Evolutionary conservation across 2,797 vertebrate species (phyloP).

Genomic region (Peromyscus attwateri): DNA sequence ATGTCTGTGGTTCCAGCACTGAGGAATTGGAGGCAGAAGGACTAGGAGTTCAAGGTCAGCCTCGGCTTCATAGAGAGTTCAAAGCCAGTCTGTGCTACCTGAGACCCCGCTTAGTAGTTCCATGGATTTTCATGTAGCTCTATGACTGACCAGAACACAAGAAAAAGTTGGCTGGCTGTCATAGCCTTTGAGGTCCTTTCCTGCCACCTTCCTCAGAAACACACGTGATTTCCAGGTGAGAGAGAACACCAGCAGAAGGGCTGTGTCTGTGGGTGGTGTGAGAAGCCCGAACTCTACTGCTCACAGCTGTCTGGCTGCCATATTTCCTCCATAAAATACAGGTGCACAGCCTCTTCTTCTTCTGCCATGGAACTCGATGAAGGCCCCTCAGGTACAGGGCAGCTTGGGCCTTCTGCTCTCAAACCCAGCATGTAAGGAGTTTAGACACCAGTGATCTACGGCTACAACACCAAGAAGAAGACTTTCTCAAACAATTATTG

Average conservation of each 20-base stretch:
- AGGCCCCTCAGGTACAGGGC: not conserved
- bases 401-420: not conserved
- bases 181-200: not conserved
- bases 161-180: not conserved
- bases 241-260: not conserved
- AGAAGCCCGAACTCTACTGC: too few relatives aligned
- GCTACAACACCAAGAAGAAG: not conserved
- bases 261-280: not conserved
- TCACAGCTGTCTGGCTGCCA: not conserved
- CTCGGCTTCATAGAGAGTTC: not conserved
- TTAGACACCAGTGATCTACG: not conserved
- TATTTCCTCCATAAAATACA: not conserved
- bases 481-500: not conserved
- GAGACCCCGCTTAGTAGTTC: not conserved
- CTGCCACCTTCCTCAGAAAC: not conserved
- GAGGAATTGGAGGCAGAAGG: not conserved
- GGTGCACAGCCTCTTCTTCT: not conserved
- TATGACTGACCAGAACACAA: not conserved
- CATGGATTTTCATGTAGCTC: not conserved
- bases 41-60: not conserved
- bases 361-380: not conserved
- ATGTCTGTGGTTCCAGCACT: not conserved
- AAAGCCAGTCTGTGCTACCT: not conserved
- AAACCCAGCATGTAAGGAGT: not conserved
- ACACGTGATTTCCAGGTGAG: not conserved